These are phyloP conservation scores for Myrmecobius fasciatus DNA, from an alignment of 2,113 vertebrate genomes.

Conservation along the genomic window DNA sequence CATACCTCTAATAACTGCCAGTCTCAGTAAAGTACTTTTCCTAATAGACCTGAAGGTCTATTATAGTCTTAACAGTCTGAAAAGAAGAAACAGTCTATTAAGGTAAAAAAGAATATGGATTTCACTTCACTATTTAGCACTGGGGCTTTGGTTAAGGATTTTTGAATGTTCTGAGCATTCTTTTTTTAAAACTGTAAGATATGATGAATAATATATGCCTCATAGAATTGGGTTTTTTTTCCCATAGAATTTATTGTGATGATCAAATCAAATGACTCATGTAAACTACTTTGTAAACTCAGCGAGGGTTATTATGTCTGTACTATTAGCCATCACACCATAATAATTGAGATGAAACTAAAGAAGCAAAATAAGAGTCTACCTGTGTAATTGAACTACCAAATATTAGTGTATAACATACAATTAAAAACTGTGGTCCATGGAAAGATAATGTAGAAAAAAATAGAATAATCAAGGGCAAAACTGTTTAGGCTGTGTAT, in stretches of 20 bases:
- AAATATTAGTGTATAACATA: background rate
- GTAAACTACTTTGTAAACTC: background rate
- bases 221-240: background rate
- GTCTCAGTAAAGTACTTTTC: background rate
- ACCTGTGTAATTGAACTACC: background rate
- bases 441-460: slow-evolving; percentile 59
- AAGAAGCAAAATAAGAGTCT: slow-evolving; percentile 45
- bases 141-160: background rate
- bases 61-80: background rate
- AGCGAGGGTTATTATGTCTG: background rate
- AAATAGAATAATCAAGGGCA: slow-evolving; percentile 68
- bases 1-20: background rate
- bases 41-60: background rate
- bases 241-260: no score
- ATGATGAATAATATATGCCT: background rate
- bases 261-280: background rate
- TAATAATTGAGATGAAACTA: slow-evolving; percentile 30
- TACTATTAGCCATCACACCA: background rate
- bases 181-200: background rate
- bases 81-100: background rate
- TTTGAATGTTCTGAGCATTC: background rate
- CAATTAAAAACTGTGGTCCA: slow-evolving; percentile 65
- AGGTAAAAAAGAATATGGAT: background rate
- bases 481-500: slow-evolving; percentile 60
- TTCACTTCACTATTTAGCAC: background rate